These are phyloP conservation scores for Anableps anableps DNA, from an alignment of 2,797 vertebrate genomes.

Conservation along the genomic window DNA sequence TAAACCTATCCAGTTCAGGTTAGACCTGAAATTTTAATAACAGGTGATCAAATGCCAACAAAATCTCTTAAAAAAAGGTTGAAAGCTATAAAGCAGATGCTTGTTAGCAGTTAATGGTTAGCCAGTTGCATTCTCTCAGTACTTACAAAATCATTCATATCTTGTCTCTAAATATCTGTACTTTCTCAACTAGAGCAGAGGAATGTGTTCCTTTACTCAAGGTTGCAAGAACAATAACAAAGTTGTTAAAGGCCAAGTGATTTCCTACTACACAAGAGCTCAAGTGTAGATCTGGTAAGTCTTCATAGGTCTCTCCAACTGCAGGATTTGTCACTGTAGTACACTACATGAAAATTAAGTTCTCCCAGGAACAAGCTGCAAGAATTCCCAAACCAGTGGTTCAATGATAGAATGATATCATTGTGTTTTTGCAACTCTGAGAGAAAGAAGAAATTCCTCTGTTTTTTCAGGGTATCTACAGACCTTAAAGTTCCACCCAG, in stretches of 20 bases:
- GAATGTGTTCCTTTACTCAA: neutral
- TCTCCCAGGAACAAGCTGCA: neutral
- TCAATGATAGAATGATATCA: neutral
- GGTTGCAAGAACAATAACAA: neutral
- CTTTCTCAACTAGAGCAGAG: neutral
- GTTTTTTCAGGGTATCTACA: neutral
- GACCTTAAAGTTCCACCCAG: neutral
- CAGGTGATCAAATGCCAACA: no score
- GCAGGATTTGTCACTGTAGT: neutral
- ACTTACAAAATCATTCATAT: neutral
- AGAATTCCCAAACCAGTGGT: neutral
- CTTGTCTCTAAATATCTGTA: neutral
- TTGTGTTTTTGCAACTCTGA: no score
- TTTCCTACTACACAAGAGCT: neutral
- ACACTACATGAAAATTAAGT: neutral
- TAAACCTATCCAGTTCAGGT: no score
- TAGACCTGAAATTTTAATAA: no score
- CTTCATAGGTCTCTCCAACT: neutral
- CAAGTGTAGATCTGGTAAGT: neutral
- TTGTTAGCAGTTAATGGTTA: neutral
- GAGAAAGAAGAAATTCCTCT: neutral
- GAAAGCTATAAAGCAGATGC: no score
- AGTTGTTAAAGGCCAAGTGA: neutral
- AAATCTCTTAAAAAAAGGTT: no score
- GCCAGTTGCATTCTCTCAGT: neutral